Evolutionary conservation across 2,113 vertebrate genomes (phyloP).

Genomic region (Deroptyus accipitrinus): DNA sequence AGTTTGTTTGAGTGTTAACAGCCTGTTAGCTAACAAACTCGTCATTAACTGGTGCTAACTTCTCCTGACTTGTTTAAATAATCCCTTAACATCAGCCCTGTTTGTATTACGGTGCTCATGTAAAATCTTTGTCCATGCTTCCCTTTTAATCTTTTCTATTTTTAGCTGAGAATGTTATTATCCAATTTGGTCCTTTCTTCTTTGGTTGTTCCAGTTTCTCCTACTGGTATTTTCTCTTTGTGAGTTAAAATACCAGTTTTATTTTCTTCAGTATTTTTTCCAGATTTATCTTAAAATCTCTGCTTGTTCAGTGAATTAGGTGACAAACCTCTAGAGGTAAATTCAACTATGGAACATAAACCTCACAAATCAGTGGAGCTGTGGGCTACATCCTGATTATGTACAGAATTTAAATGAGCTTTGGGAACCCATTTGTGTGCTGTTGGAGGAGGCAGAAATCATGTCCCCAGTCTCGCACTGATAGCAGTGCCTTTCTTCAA

Average conservation of each 20-base stretch:
- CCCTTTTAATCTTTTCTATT: not conserved
- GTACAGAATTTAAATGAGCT: slow-evolving; percentile 31
- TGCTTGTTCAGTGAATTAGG: slow-evolving; percentile 57
- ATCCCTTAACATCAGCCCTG: slow-evolving; percentile 56
- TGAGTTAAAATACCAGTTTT: not conserved
- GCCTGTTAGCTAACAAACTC: slow-evolving; percentile 80
- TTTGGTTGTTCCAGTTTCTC: not conserved
- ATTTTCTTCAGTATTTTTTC: slow-evolving; percentile 6
- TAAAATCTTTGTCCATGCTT: slow-evolving; percentile 16
- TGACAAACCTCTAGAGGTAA: slow-evolving; percentile 56
- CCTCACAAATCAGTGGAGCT: slow-evolving; percentile 28
- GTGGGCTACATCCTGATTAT: slow-evolving; percentile 21
- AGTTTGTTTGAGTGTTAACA: slow-evolving; percentile 81
- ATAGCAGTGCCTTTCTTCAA: not conserved
- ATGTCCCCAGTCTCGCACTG: not conserved
- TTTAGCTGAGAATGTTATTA: not conserved
- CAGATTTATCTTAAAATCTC: slow-evolving; percentile 36
- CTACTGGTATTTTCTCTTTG: not conserved
- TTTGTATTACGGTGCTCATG: slow-evolving; percentile 28
- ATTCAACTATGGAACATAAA: slow-evolving; percentile 50
- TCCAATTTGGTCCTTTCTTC: not conserved
- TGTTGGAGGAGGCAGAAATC: not conserved
- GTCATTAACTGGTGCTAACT: slow-evolving; percentile 80
- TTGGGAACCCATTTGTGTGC: not conserved
- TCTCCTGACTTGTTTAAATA: slow-evolving; percentile 70